Evolutionary conservation across 2,113 vertebrate genomes (phyloP).

Genomic region (Neofelis nebulosa): DNA sequence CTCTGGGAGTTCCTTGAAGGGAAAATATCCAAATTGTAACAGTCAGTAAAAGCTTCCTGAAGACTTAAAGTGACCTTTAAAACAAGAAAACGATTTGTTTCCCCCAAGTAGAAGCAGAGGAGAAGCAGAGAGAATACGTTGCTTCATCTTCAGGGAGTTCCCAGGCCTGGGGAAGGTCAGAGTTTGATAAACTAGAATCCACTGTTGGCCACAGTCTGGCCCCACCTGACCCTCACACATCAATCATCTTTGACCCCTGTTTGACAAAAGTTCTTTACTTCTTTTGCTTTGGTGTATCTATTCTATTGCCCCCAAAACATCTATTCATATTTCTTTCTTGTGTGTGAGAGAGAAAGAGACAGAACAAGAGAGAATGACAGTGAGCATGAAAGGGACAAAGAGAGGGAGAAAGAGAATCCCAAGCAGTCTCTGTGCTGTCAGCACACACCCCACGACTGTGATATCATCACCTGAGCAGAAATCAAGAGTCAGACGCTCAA

Average conservation of each 20-base stretch:
- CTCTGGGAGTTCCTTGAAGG: background rate
- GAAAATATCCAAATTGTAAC: background rate
- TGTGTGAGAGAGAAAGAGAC: too few relatives aligned
- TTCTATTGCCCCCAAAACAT: background rate
- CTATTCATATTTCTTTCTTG: background rate
- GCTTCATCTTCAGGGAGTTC: background rate
- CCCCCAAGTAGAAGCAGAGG: background rate
- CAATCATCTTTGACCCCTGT: background rate
- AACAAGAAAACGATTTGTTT: constrained; percentile 27
- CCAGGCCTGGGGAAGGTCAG: background rate
- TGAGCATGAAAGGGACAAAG: too few relatives aligned
- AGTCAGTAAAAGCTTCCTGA: constrained; percentile 4
- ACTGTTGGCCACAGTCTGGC: background rate
- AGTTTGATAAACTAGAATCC: background rate
- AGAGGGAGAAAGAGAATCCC: too few relatives aligned
- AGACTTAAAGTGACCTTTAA: constrained; percentile 47
- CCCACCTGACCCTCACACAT: background rate
- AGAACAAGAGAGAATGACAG: too few relatives aligned
- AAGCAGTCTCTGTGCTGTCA: too few relatives aligned
- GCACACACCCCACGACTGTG: too few relatives aligned
- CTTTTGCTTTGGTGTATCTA: background rate
- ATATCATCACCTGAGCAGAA: too few relatives aligned
- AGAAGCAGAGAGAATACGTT: background rate
- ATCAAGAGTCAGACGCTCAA: too few relatives aligned
- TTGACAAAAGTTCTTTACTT: background rate